These are phyloP conservation scores for Amphibalanus amphitrite DNA, from an alignment of 1,140 invertebrate genomes.

Conservation along the genomic window DNA sequence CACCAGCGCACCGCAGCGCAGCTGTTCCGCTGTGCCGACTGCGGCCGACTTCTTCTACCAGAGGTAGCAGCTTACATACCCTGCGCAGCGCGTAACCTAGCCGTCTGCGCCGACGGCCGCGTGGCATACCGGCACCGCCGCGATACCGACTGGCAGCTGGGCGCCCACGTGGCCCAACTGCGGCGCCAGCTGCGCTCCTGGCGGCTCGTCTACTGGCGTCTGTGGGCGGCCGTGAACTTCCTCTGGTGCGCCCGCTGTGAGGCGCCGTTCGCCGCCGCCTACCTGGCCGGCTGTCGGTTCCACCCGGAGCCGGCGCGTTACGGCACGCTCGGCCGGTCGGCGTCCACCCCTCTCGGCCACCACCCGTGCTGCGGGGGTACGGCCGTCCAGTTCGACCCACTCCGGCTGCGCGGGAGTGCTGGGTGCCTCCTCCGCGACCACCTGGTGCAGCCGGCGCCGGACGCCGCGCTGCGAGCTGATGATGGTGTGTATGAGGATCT, in stretches of 20 bases:
- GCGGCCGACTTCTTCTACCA: constrained; percentile 10
- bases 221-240: constrained; percentile 72
- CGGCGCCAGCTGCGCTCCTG: constrained; percentile 61
- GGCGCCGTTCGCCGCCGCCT: constrained; percentile 50
- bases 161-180: constrained; percentile 55
- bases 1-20: constrained; percentile 58
- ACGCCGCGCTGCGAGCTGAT: too few relatives aligned
- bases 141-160: constrained; percentile 62
- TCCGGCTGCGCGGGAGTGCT: constrained; percentile 21
- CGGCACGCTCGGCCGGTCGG: constrained; percentile 40
- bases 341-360: constrained; percentile 27
- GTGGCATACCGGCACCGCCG: constrained; percentile 19
- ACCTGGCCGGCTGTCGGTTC: constrained; percentile 56
- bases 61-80: neutral
- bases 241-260: constrained; percentile 54
- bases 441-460: neutral
- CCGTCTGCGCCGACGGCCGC: neutral
- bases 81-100: neutral
- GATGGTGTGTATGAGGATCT: neutral
- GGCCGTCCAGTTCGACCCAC: constrained; percentile 55
- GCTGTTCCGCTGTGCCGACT: constrained; percentile 42
- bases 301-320: constrained; percentile 34
- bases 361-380: constrained; percentile 72
- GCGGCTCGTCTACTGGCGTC: constrained; percentile 77
- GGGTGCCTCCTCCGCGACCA: neutral